Base-by-base conservation (phyloP, 2,888 invertebrate genomes). In the Phengaris arion region DNA sequence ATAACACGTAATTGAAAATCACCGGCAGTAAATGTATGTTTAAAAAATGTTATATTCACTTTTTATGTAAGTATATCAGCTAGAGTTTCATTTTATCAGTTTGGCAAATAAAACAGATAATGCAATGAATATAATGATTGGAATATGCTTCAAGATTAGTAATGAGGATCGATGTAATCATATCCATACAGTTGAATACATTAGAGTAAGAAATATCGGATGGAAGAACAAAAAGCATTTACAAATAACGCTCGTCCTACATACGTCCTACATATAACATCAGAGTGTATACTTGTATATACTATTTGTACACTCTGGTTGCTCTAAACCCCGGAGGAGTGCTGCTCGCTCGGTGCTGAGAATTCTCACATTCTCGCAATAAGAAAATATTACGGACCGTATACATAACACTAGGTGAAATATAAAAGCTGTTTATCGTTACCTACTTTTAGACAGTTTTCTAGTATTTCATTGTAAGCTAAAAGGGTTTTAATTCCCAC, bases 321-420 rank as follows among this genome's bases (percentile, higher is more conserved):
- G 13, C 35, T 72, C 35, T 64, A 45, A 64, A 35, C 35, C 72
- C 72, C 72, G 7, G 35, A 35, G 72, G 72, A 72, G 52, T 54
- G 51, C 72, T 52, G 52, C 52, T 52, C 10, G 52, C 22, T 72
- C 72, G 54, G 13, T 54, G 51, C 22, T 35, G 13, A 35, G 69
- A 54, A 35, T 52, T 72, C 64, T 64, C 13, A 64, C 35, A 45
- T 64, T 35, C 64, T 45, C 64, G 64, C 35, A 35, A 64, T 64
- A 35, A 64, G 64, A 64, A 45, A 64, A 45, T 64, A 64, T 64
- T 45, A 64, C 35, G 64, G 64, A 64, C 59, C 1, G 10, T 10
- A 59, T 22, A 59, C 13, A 64, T 64, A 15, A 22, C 59, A 59
- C 10, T 22, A 13, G 7, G 35, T 6, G 64, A 13, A 64, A 64